Evolutionary conservation across 2,797 vertebrate genomes (phyloP).

Genomic region (Hephaestus fuliginosus): DNA sequence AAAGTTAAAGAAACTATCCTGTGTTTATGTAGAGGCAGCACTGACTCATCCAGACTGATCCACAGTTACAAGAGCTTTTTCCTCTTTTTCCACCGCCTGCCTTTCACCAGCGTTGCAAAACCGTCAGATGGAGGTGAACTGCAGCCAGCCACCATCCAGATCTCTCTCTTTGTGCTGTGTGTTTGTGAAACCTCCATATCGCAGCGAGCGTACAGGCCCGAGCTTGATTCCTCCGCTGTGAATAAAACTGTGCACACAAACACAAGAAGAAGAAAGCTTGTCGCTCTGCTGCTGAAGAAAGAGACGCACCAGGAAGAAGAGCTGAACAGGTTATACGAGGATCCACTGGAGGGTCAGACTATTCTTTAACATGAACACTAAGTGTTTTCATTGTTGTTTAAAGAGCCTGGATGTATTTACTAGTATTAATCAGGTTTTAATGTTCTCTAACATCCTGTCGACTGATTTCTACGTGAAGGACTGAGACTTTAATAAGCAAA

Average conservation of each 20-base stretch:
- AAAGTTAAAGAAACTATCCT: background rate
- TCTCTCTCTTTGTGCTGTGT: constrained; percentile 38
- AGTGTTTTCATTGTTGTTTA: too few relatives aligned
- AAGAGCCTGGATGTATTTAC: too few relatives aligned
- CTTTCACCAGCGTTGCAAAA: constrained; percentile 44
- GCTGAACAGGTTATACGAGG: background rate
- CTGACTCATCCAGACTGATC: constrained; percentile 52
- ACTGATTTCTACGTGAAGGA: too few relatives aligned
- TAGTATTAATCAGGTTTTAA: too few relatives aligned
- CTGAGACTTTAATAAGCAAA: too few relatives aligned
- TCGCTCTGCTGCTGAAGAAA: background rate
- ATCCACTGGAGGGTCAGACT: background rate
- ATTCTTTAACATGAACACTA: too few relatives aligned
- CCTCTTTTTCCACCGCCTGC: constrained; percentile 26
- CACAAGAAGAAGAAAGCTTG: constrained; percentile 28
- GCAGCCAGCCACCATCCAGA: constrained; percentile 52
- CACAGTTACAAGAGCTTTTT: constrained; percentile 28
- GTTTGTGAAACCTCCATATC: constrained; percentile 37
- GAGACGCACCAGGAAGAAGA: background rate
- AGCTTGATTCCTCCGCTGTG: constrained; percentile 56
- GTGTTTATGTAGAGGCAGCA: constrained; percentile 4
- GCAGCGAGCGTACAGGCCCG: constrained; percentile 43
- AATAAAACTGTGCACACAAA: constrained; percentile 46
- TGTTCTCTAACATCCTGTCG: too few relatives aligned
- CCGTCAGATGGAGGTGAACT: constrained; percentile 45